Evolutionary conservation across 2,797 vertebrate species (phyloP), one percentile per base, ranked within the genome.

Genomic region (Scolopax bukidnonensis): DNA sequence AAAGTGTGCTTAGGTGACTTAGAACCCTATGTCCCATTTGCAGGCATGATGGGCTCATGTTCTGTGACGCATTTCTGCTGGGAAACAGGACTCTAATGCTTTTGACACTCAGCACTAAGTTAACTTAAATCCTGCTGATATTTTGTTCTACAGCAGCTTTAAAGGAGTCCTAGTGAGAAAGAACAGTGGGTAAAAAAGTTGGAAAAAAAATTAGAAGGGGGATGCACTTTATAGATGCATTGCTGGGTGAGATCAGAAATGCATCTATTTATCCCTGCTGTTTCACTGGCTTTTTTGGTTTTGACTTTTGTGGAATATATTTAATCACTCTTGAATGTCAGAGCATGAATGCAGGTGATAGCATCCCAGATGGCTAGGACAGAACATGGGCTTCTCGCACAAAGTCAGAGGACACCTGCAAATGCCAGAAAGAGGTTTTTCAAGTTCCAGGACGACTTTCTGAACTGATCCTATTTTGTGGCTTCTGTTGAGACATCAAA

Each of bases 321-420:
- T 89, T 92, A 93, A 89, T 94, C 45, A n/a, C 32, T 93, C 69
- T 79, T 91, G 77, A 95, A 93, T 90, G 74, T 75, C 56, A 84
- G 85, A 79, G 28, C 45, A 84, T 53, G 33, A 86, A 70, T 64
- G 48, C 1, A 11, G 70, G 63, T 81, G 83, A 86, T 79, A 70
- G 28, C 59, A 70, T 65, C 85, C 84, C 89, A 78, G 32, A 84
- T 75, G 73, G 82, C 76, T 83, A 86, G 48, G 57, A 86, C 3
- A 61, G 88, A 93, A 87, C 88, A 89, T 21, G 38, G 45, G 63
- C 77, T 95, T 95, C 85, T 95, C 65, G 65, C 61, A 91, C 87
- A 94, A 93, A 84, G 74, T 74, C 75, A 65, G 28, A 32, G 67
- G 40, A 91, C 23, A 18, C 40, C 45, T 81, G 65, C 4, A 5